Evolutionary conservation across 2,113 vertebrate genomes (phyloP), one percentile per base, ranked within the genome.

Genomic region (Ictalurus punctatus): DNA sequence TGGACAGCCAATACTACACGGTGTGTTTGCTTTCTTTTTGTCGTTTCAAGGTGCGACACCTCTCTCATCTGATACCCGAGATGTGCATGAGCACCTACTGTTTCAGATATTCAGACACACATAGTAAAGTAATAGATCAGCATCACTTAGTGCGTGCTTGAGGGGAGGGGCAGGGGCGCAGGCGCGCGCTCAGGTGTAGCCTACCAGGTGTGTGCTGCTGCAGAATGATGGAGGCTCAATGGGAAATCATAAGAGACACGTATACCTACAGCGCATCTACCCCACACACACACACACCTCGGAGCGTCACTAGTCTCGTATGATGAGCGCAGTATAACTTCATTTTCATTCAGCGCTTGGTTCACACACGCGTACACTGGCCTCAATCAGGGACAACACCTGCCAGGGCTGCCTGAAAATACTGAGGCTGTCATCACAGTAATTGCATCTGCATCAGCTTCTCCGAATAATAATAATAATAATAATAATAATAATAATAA

Each of bases 1-100:
- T 88, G 93, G 94, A 94, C 93, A 88, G 94, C 91, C 94, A 93
- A 93, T 87, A 92, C 93, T 90, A 95, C 92, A 94, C 90, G 92
- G 90, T 89, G 93, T 94, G 92, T 93, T 93, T 86, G 30, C 14
- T 63, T 84, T 79, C 93, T 95, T 95, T 94, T 92, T 94, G 90
- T 88, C 92, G 91, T 92, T 44, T 74, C 13, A 86, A 90, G 78
- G 85, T 80, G 86, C 69, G 78, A 90, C 89, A 90, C 74, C 85
- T 85, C 80, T 79, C 59, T 30, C 86, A 91, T 91, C 87, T 83
- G 88, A 81, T 56, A 91, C 52, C 86, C 2, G 86, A 91, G 85
- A 90, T 27, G 7, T 63, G 58, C 71, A 78, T n/a, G 67, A 69
- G 89, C 79, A 59, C 56, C 44, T 84, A 87, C 54, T 34, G 83